These are phyloP conservation scores for Ceratoteleas bidentatus DNA, from an alignment of 1,140 invertebrate genomes.

Conservation along the genomic window DNA sequence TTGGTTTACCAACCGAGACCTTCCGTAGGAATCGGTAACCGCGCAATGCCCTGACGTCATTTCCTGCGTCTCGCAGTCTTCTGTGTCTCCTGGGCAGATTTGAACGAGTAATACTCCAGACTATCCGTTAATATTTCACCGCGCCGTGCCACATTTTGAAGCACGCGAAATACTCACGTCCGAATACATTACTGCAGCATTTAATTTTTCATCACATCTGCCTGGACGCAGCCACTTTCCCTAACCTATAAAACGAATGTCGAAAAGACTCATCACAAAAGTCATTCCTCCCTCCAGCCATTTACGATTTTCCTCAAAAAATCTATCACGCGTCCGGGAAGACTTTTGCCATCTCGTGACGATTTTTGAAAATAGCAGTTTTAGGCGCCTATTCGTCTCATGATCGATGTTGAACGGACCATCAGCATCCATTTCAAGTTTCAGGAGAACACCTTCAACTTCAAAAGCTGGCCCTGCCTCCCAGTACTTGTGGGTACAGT, in stretches of 20 bases:
- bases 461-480: no score
- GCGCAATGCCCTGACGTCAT: slow-evolving; percentile 75
- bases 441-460: no score
- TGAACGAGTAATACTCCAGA: slow-evolving; percentile 31
- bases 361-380: no score
- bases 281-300: neutral
- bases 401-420: no score
- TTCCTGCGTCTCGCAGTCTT: slow-evolving; percentile 70
- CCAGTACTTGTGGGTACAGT: no score
- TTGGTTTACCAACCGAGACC: slow-evolving; percentile 78
- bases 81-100: slow-evolving; percentile 36
- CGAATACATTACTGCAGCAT: neutral
- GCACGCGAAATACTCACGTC: neutral
- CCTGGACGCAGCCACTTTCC: neutral
- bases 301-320: neutral
- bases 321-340: neutral
- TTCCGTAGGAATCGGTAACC: slow-evolving; percentile 70
- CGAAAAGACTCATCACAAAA: no score
- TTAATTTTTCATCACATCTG: neutral
- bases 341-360: neutral
- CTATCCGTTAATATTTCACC: slow-evolving; percentile 20
- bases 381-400: no score
- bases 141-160: neutral
- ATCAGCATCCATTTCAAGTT: no score
- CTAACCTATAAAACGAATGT: no score